These are phyloP conservation scores for Choloepus didactylus DNA, from an alignment of 2,797 vertebrate genomes.

Conservation along the genomic window DNA sequence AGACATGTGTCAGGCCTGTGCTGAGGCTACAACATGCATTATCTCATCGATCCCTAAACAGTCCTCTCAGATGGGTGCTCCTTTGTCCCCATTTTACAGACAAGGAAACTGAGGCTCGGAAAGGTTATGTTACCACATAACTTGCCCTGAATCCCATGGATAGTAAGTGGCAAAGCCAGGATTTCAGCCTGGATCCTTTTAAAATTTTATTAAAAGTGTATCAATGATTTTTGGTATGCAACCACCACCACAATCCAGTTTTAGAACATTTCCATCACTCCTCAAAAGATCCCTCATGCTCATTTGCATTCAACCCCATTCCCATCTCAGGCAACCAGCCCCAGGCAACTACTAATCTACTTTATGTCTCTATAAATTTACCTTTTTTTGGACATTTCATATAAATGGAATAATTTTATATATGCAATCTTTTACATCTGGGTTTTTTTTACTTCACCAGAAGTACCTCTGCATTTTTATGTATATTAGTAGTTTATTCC, in stretches of 20 bases:
- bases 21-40: not conserved
- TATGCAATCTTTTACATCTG: not conserved
- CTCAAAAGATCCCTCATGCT: not conserved
- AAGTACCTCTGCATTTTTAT: not conserved
- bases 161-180: not conserved
- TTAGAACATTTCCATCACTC: not conserved
- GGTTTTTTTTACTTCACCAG: not conserved
- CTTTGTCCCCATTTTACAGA: not conserved
- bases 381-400: not conserved
- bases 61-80: too few species aligned
- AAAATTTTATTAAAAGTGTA: not conserved
- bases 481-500: not conserved
- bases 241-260: not conserved
- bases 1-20: not conserved
- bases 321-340: not conserved
- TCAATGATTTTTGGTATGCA: not conserved
- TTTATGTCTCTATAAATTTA: not conserved
- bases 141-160: not conserved
- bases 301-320: not conserved
- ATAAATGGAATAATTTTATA: not conserved
- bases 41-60: not conserved
- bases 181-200: not conserved
- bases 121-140: not conserved
- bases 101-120: not conserved
- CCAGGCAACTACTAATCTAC: not conserved